Percentiles rank a stretch among this genome's conserved stretches.
Evolutionary conservation across 2,888 invertebrate genomes (phyloP).

Genomic region (Anticlea derivata): DNA sequence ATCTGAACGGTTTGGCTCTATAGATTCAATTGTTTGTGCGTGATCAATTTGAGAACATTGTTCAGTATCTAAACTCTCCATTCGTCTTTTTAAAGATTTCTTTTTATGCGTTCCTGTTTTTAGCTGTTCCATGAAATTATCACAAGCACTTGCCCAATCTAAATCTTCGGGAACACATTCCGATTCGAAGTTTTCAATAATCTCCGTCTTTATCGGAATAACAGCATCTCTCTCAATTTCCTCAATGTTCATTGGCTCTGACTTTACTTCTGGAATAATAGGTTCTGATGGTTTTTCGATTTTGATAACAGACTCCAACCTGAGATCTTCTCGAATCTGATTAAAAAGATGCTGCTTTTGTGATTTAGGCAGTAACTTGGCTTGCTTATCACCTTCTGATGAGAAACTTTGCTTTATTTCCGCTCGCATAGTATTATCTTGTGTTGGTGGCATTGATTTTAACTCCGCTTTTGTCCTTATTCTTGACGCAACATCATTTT

Average conservation of each 20-base stretch:
- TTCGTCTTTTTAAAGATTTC: conserved; percentile 79
- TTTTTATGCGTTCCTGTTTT: conserved; percentile 84
- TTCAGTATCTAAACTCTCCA: conserved; percentile 56
- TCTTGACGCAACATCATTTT: conserved; percentile 86
- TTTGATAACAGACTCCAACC: conserved; percentile 83
- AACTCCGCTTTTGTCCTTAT: conserved; percentile 94
- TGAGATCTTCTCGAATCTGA: conserved; percentile 74
- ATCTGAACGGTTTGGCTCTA: conserved; percentile 26
- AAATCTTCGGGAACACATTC: conserved; percentile 56
- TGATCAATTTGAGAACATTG: conserved; percentile 36
- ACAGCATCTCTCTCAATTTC: conserved; percentile 85
- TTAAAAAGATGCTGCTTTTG: conserved; percentile 75
- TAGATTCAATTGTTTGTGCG: conserved; percentile 25
- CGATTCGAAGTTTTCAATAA: conserved; percentile 49
- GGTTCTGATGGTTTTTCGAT: conserved; percentile 83
- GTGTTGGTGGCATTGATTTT: conserved; percentile 84
- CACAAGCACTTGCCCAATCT: conserved; percentile 89
- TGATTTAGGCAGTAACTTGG: conserved; percentile 68
- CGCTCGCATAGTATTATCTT: conserved; percentile 54
- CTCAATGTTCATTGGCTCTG: conserved; percentile 87
- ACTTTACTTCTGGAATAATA: conserved; percentile 84
- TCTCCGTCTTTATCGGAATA: conserved; percentile 69
- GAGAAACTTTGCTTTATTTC: conserved; percentile 46
- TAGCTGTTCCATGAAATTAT: conserved; percentile 91
- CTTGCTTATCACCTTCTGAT: conserved; percentile 53